These are phyloP conservation scores for Mobula hypostoma DNA, from an alignment of 2,113 vertebrate species.

Conservation along the genomic window DNA sequence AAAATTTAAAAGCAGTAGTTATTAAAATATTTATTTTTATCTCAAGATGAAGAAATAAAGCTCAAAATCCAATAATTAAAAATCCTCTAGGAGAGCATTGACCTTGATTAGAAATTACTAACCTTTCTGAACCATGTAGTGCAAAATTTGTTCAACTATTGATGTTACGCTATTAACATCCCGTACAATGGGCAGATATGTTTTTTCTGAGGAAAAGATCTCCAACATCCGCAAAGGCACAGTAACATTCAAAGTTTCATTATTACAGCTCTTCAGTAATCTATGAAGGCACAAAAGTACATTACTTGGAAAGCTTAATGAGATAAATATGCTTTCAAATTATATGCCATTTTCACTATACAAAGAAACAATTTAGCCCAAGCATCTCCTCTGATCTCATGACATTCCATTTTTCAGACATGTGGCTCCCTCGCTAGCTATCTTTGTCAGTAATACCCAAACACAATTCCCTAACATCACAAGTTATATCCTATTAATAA, in stretches of 20 bases:
- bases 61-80: background rate
- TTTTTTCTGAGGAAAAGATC: slow-evolving; percentile 85
- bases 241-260: slow-evolving; percentile 83
- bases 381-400: too few relatives aligned
- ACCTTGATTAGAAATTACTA: slow-evolving; percentile 43
- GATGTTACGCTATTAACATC: slow-evolving; percentile 73
- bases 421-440: too few relatives aligned
- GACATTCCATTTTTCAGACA: too few relatives aligned
- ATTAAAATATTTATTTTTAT: background rate
- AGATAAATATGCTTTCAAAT: background rate
- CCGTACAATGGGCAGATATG: slow-evolving; percentile 74
- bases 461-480: too few relatives aligned
- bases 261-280: slow-evolving; percentile 71
- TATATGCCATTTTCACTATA: background rate
- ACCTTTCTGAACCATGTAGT: slow-evolving; percentile 98
- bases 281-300: slow-evolving; percentile 51
- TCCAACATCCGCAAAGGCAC: slow-evolving; percentile 97
- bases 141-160: slow-evolving; percentile 92
- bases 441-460: too few relatives aligned
- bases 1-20: background rate
- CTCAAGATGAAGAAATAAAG: background rate
- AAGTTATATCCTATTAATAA: too few relatives aligned
- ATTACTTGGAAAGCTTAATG: background rate
- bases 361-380: background rate
- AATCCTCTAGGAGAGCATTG: too few relatives aligned